Conservation (phyloP, 92 coral and sea anemone genomes). For the Porites lobata region DNA sequence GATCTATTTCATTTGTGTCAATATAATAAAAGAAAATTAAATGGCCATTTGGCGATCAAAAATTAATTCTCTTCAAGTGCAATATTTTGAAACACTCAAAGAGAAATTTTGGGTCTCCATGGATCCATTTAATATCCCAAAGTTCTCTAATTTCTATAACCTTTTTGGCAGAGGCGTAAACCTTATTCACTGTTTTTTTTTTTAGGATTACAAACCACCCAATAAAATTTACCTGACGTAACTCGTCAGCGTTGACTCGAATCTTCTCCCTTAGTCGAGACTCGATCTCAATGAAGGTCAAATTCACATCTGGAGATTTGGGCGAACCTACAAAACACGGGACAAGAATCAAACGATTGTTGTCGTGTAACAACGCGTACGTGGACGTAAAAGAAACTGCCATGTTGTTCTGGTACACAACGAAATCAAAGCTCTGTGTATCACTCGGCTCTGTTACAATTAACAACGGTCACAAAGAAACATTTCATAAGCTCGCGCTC, state of each 20-base stretch:
- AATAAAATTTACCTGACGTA: slow-evolving; percentile 74
- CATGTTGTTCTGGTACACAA: not conserved
- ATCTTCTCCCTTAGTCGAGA: slow-evolving; percentile 86
- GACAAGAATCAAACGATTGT: slow-evolving; percentile 4
- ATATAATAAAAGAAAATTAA: too few species aligned
- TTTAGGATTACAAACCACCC: not conserved
- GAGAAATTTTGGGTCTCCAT: too few species aligned
- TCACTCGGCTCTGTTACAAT: not conserved
- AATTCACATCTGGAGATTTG: slow-evolving; percentile 75
- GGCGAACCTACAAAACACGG: slow-evolving; percentile 57
- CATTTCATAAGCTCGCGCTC: slow-evolving; percentile 30
- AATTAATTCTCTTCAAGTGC: too few species aligned
- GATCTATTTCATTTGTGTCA: too few species aligned
- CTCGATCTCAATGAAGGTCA: slow-evolving; percentile 87
- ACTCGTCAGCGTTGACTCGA: slow-evolving; percentile 82
- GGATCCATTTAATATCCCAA: too few species aligned
- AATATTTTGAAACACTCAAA: too few species aligned
- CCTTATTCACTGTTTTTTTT: not conserved
- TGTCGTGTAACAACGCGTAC: slow-evolving; percentile 9
- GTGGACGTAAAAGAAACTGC: not conserved
- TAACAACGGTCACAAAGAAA: not conserved
- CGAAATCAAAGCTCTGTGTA: not conserved
- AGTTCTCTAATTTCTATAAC: too few species aligned
- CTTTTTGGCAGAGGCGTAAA: not conserved
- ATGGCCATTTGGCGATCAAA: too few species aligned